Percentiles rank a stretch among this genome's conserved stretches.
Evolutionary conservation across 2,888 invertebrate species (phyloP).

Genomic region (Hydropsyche betteni): DNA sequence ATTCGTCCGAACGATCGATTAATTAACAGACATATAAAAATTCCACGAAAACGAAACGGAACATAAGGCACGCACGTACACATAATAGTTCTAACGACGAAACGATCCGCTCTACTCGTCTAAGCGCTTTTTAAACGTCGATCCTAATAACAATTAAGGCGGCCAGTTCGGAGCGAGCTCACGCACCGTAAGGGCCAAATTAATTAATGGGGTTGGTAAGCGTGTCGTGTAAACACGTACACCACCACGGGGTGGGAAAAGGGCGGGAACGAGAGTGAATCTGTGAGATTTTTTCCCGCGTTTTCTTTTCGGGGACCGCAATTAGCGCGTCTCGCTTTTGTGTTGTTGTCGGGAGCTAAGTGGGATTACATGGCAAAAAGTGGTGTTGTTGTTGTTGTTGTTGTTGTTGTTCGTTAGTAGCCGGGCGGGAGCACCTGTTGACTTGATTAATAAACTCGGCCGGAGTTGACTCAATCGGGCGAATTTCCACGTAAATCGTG

Average conservation of each 20-base stretch:
- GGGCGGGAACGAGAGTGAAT: background rate
- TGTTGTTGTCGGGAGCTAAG: constrained; percentile 14
- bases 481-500: background rate
- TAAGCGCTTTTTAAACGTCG: constrained; percentile 45
- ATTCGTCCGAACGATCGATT: constrained; percentile 32
- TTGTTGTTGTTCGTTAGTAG: background rate
- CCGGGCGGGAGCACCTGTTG: background rate
- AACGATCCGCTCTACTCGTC: constrained; percentile 19
- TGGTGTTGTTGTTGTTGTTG: background rate
- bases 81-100: constrained; percentile 29
- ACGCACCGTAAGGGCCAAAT: constrained; percentile 34
- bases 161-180: background rate
- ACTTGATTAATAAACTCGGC: constrained; percentile 13
- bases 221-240: constrained; percentile 13
- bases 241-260: background rate
- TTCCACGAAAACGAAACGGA: constrained; percentile 12
- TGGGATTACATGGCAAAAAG: constrained; percentile 11
- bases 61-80: constrained; percentile 42
- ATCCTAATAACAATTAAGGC: constrained; percentile 5
- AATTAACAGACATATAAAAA: constrained; percentile 26
- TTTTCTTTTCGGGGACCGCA: constrained; percentile 13
- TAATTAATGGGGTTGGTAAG: constrained; percentile 37
- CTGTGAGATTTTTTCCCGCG: background rate
- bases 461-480: too few relatives aligned
- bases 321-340: constrained; percentile 22